phyloP scores from a whole-genome alignment of 2,113 vertebrate genomes.

The Mormyrus iriodes region DNA sequence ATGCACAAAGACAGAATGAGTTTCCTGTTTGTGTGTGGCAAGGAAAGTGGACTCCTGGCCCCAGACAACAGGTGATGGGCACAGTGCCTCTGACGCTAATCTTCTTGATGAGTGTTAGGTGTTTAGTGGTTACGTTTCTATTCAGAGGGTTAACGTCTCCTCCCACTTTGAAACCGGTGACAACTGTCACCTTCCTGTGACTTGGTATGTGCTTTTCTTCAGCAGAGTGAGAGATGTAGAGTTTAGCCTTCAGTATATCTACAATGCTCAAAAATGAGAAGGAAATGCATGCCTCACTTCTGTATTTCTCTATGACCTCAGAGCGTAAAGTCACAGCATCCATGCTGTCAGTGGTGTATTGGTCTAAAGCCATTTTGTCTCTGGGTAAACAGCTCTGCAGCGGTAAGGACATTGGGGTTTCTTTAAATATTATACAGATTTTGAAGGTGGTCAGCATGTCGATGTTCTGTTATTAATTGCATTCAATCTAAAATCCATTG shows the following conservation, averaged over 20 bases:
- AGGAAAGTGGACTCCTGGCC: not conserved
- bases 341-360: not conserved
- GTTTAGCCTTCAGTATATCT: not conserved
- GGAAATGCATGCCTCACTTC: not conserved
- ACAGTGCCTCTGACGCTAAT: not conserved
- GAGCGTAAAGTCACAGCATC: not conserved
- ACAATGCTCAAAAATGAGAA: not conserved
- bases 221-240: not conserved
- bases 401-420: not conserved
- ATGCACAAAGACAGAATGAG: not conserved
- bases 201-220: not conserved
- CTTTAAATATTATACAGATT: not conserved
- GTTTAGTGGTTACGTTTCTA: not conserved
- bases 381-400: not conserved
- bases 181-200: not conserved
- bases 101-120: not conserved
- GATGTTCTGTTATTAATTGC: not conserved
- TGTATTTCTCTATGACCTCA: not conserved
- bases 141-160: not conserved
- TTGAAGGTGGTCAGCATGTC: not conserved
- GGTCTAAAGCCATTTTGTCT: not conserved
- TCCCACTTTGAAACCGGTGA: not conserved
- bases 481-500: not conserved
- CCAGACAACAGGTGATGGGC: not conserved
- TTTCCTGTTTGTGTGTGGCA: not conserved